Evolutionary conservation across 2,797 vertebrate species (phyloP), one percentile per base, ranked within the genome.

Genomic region (Tolypeutes matacus): DNA sequence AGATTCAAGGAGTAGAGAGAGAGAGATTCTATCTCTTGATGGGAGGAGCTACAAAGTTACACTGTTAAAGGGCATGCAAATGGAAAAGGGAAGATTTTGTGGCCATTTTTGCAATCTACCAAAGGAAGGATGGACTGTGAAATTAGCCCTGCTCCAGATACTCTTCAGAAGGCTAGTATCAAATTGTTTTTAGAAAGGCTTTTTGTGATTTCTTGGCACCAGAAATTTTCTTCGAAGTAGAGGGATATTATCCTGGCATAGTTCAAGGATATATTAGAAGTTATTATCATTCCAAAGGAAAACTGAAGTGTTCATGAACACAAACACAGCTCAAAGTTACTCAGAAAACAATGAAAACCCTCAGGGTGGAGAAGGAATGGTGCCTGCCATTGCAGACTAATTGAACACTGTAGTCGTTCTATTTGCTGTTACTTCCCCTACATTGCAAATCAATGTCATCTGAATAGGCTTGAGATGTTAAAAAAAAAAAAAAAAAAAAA

Each of bases 201-300:
- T 76, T 75, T 67, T 78, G 20, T 62, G 5, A 2, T 86, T 87
- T 93, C 46, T 81, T 80, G 27, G 31, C 53, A 75, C 15, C 1
- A 69, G 25, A 49, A 86, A 75, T 80, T 76, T 65, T 42, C 53
- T 25, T 90, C 84, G 49, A 89, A 86, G 58, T 81, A 92, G 27
- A 93, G 76, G 84, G 36, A 21, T 64, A 29, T 72, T 92, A 84
- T 84, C 29, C 17, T 46, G 69, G 70, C 5, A 46, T 85, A 31
- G 65, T 62, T 83, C 29, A 83, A 62, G 18, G 31, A 31, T 9
- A 46, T 77, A 82, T 36, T 72, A 51, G 18, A 94, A 89, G 56
- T 64, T 89, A 83, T 62, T 85, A 56, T 49, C 27, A 87, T 82
- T 87, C 76, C 15, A 67, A 95, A 93, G 70, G 29, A 62, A 69